A percentile compares a stretch with the other conserved stretches of the same genome.
Evolutionary conservation across 1,140 invertebrate species (phyloP).

Genomic region (Cydia strobilella): DNA sequence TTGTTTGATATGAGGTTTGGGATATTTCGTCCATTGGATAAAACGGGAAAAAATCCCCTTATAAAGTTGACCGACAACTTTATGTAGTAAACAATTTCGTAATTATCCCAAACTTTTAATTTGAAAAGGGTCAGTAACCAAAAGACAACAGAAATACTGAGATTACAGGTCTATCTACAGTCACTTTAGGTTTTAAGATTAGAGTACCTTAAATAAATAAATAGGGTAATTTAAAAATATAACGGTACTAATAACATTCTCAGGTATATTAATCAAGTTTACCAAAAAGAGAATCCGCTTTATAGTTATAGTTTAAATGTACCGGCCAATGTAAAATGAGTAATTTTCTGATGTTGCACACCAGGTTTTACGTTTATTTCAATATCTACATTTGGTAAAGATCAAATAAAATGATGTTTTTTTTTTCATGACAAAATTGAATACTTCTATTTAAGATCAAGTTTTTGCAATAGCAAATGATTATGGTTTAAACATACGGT

Average conservation of each 20-base stretch:
- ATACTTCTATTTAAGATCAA: no score
- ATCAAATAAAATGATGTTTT: no score
- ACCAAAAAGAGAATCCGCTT: not conserved
- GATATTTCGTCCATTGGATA: not conserved
- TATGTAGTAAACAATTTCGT: no score
- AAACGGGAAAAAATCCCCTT: not conserved
- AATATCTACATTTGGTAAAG: no score
- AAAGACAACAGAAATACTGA: slow-evolving; percentile 9
- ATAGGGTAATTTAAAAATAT: not conserved
- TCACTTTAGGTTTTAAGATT: slow-evolving; percentile 4
- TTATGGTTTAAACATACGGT: no score
- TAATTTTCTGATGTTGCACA: no score
- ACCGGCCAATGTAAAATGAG: no score
- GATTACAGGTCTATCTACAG: slow-evolving; percentile 10
- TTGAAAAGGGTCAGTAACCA: not conserved
- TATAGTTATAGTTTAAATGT: not conserved
- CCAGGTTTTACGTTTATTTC: not conserved
- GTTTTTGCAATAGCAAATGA: no score
- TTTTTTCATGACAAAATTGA: no score
- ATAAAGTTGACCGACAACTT: not conserved
- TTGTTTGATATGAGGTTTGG: not conserved
- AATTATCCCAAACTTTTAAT: not conserved
- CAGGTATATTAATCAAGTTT: not conserved
- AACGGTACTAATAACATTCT: not conserved
- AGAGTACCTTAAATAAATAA: not conserved